Evolutionary conservation across 2,797 vertebrate genomes (phyloP).

Genomic region (Pseudomugil gertrudae): DNA sequence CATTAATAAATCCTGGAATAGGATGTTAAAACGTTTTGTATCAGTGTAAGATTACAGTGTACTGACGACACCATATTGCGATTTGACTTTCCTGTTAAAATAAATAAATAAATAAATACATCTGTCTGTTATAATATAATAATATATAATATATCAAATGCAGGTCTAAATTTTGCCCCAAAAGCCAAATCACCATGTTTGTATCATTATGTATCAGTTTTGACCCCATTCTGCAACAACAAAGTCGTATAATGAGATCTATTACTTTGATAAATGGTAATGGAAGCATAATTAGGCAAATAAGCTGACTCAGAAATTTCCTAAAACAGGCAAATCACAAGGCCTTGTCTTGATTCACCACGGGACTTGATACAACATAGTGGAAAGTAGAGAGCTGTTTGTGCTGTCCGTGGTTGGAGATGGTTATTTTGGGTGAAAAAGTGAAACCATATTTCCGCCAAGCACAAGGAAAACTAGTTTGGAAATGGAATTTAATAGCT

Average conservation of each 20-base stretch:
- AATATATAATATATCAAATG: background rate
- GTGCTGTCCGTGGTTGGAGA: conserved; percentile 35
- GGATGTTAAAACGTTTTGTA: background rate
- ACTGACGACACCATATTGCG: background rate
- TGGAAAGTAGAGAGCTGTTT: conserved; percentile 41
- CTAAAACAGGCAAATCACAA: conserved; percentile 2
- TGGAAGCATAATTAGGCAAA: conserved; percentile 35
- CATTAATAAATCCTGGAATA: background rate
- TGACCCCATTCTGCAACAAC: conserved; percentile 15
- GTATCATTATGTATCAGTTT: conserved; percentile 13
- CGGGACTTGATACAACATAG: conserved; percentile 26
- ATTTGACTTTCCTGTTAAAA: background rate
- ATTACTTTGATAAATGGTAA: conserved; percentile 43
- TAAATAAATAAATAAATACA: background rate
- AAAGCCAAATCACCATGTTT: background rate
- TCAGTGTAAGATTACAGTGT: background rate
- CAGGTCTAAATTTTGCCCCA: background rate
- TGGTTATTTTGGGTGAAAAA: conserved; percentile 50
- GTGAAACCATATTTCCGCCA: conserved; percentile 61
- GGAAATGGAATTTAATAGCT: conserved; percentile 36
- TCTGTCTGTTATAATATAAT: too few relatives aligned
- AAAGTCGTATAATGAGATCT: conserved; percentile 15
- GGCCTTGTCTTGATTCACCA: conserved; percentile 13
- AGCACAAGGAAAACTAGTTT: conserved; percentile 57
- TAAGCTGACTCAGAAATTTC: conserved; percentile 35